A percentile compares a stretch with the other conserved stretches of the same genome.
These are phyloP conservation scores for Trileptium ribeirensis DNA, from an alignment of 2,888 invertebrate species.

Conservation along the genomic window DNA sequence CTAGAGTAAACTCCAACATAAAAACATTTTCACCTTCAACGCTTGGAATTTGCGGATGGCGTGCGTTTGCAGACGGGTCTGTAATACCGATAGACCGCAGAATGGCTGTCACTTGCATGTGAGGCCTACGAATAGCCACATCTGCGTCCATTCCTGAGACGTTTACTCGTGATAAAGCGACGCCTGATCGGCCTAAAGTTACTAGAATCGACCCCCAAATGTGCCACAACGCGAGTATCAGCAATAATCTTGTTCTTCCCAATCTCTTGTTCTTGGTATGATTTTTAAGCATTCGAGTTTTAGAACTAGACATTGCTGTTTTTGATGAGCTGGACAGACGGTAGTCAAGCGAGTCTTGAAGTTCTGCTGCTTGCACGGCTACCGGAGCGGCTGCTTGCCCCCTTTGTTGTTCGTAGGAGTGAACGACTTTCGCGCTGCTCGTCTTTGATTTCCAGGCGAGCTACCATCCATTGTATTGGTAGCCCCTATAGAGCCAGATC, in stretches of 20 bases:
- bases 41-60: constrained; percentile 73
- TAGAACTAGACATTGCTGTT: background rate
- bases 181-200: constrained; percentile 50
- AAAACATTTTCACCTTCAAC: constrained; percentile 69
- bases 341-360: background rate
- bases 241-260: constrained; percentile 58
- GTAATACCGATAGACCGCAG: constrained; percentile 68
- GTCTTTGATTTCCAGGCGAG: too few species aligned
- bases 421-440: too few species aligned
- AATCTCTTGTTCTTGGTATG: constrained; percentile 4
- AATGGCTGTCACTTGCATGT: constrained; percentile 67
- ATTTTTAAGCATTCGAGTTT: too few species aligned
- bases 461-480: too few species aligned
- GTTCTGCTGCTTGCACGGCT: background rate
- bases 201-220: constrained; percentile 59
- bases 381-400: too few species aligned
- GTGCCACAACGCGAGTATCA: constrained; percentile 70
- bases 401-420: too few species aligned
- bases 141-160: constrained; percentile 64
- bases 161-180: background rate
- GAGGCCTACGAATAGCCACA: constrained; percentile 67
- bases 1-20: constrained; percentile 44
- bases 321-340: background rate
- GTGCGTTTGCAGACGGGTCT: constrained; percentile 68
- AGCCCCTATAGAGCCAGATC: too few species aligned